Conservation (phyloP, 2,797 vertebrate species). For the Epinephelus awoara region DNA sequence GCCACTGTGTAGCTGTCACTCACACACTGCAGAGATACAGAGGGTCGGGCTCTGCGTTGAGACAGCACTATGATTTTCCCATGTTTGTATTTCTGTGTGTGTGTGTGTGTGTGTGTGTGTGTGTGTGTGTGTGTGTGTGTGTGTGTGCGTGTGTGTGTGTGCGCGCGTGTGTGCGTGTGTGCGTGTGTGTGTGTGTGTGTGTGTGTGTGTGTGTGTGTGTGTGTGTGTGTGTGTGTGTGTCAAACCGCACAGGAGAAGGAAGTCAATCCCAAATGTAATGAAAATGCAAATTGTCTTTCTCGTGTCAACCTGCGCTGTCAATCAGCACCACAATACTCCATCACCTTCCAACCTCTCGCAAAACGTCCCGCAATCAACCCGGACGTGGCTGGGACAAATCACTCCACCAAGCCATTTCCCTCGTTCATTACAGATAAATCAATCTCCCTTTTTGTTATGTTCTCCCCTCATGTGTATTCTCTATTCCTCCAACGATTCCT, state of each 20-base stretch:
- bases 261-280: conserved; percentile 73
- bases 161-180: neutral
- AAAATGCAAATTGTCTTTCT: conserved; percentile 78
- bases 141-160: conserved; percentile 8
- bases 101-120: neutral
- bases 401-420: conserved; percentile 56
- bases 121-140: neutral
- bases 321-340: conserved; percentile 66
- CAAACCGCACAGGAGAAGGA: conserved; percentile 53
- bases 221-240: conserved; percentile 16
- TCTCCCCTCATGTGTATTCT: conserved; percentile 55
- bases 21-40: conserved; percentile 11
- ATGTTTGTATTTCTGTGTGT: conserved; percentile 24
- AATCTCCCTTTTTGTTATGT: conserved; percentile 64
- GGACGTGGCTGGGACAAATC: conserved; percentile 55
- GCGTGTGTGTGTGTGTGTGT: neutral
- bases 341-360: conserved; percentile 47
- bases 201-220: neutral
- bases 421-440: conserved; percentile 73
- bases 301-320: conserved; percentile 71
- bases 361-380: conserved; percentile 46
- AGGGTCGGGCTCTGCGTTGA: neutral
- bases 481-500: conserved; percentile 65
- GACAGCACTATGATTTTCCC: conserved; percentile 13
- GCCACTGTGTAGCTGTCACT: conserved; percentile 40